Conservation (phyloP, 2,888 invertebrate genomes). For the Cataglyphis altisquamis region DNA sequence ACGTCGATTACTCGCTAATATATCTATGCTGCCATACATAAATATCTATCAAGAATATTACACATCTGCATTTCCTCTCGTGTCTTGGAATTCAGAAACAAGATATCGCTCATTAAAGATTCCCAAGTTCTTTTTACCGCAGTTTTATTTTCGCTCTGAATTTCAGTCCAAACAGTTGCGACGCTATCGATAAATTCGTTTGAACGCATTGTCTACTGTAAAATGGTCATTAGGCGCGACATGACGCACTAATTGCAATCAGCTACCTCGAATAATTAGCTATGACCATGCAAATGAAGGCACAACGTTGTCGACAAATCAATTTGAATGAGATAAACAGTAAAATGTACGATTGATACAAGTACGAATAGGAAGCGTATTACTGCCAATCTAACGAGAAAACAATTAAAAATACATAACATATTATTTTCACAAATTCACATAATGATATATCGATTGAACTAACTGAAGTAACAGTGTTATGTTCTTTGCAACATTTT, state of each 20-base stretch:
- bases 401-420: neutral
- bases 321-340: constrained; percentile 21
- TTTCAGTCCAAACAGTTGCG: neutral
- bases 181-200: neutral
- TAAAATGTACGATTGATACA: neutral
- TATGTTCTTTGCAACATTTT: neutral
- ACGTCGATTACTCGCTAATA: constrained; percentile 3
- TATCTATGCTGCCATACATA: constrained; percentile 10
- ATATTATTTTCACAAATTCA: neutral
- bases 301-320: constrained; percentile 34
- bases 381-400: constrained; percentile 12
- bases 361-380: neutral
- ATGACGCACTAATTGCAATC: constrained; percentile 34
- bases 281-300: constrained; percentile 39
- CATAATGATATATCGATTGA: neutral
- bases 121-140: neutral
- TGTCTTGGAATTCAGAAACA: neutral
- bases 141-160: neutral
- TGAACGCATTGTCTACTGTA: constrained; percentile 18
- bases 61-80: neutral
- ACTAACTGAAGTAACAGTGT: constrained; percentile 4
- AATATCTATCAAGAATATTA: constrained; percentile 45
- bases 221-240: constrained; percentile 21
- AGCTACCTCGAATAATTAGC: constrained; percentile 35
- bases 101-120: neutral